Base-by-base conservation (phyloP, 2,797 vertebrate species). In the Cottoperca gobio region DNA sequence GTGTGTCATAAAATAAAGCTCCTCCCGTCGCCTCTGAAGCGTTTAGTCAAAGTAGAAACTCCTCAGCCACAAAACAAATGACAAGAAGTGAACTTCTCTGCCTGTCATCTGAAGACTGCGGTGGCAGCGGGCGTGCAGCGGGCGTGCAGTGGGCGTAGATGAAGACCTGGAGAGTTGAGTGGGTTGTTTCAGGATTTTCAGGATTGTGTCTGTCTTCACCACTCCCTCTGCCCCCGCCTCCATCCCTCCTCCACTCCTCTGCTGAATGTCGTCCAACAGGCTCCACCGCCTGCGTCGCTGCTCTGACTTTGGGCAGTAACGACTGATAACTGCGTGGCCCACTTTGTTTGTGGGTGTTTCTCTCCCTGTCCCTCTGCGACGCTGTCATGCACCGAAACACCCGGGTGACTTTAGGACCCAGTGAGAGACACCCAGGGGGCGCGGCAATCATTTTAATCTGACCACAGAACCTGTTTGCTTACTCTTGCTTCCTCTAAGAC, bases 401-500 rank as follows among this genome's bases (percentile, higher is more conserved):
- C 53, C 71, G 55, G 45, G 90, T 93, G 93, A 91, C 86, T 59
- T 89, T 93, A 94, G 93, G 93, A 95, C 94, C 93, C 94, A 76
- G 91, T 78, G 79, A 92, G 86, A 92, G 86, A 93, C 70, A 87
- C 67, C 46, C 61, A 75, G 83, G 86, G 79, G 86, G 89, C 70
- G 92, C 49, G 86, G 89, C 90, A 90, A 85, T 92, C 89, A 82
- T 91, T 94, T 92, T 86, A 91, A 74, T 92, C 92, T 94, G 95
- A 92, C 95, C 95, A 94, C 93, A 94, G 81, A 95, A 91, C 91
- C 92, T 94, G 94, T 95, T 94, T 90, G 91, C 86, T 96, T 92
- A 82, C 88, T 91, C 82, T 77, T 88, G 86, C 92, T 97, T 98
- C 97, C 97, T 93, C 95, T 92, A 84, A 78, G 87, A 93, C 91